These are phyloP conservation scores for Remorina albescens DNA, from an alignment of 2,797 vertebrate genomes.

Conservation along the genomic window DNA sequence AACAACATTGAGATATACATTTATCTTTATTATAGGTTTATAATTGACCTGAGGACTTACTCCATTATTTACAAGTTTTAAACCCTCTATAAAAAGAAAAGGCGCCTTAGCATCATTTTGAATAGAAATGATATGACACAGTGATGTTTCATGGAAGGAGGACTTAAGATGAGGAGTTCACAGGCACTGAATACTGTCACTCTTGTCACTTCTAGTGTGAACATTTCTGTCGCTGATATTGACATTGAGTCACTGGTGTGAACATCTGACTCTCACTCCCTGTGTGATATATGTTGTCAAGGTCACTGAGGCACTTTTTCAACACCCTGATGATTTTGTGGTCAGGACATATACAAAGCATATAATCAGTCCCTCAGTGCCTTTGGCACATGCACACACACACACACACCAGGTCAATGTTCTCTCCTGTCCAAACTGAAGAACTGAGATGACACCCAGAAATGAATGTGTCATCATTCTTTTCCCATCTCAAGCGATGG, in stretches of 20 bases:
- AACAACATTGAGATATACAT: not conserved
- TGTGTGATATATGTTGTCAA: constrained; percentile 6
- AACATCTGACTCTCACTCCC: constrained; percentile 18
- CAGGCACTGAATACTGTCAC: constrained; percentile 5
- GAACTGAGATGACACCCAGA: constrained; percentile 21
- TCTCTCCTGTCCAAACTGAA: constrained; percentile 32
- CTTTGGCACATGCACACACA: not conserved
- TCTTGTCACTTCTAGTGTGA: constrained; percentile 50
- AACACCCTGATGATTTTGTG: not conserved
- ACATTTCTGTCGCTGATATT: constrained; percentile 28
- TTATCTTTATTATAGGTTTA: not conserved
- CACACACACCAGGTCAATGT: no score
- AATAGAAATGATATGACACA: not conserved
- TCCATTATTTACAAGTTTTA: not conserved
- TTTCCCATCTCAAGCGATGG: constrained; percentile 8
- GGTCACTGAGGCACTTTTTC: constrained; percentile 16
- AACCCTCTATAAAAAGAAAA: not conserved
- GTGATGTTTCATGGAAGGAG: not conserved
- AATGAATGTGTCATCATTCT: constrained; percentile 30
- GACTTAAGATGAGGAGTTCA: constrained; percentile 20
- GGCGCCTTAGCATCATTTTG: not conserved
- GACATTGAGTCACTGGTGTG: constrained; percentile 23
- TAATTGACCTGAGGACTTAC: not conserved
- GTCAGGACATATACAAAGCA: constrained; percentile 24
- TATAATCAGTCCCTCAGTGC: constrained; percentile 5